phyloP scores from a whole-genome alignment of 2,888 invertebrate genomes.

The Thecophora atra region DNA sequence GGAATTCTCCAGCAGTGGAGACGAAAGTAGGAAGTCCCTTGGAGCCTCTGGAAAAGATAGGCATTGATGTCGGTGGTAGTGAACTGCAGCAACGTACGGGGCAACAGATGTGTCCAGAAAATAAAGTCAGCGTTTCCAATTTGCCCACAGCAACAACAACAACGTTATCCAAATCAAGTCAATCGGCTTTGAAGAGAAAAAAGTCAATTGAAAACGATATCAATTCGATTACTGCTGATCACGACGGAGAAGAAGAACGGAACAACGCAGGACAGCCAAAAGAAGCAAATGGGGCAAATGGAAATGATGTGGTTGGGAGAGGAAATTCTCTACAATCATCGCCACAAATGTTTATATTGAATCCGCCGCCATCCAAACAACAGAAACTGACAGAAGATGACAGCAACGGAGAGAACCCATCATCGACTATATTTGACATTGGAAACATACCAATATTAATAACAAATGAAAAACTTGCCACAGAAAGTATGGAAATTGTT shows the following conservation, averaged over 20 bases:
- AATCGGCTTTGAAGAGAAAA: slow-evolving; percentile 48
- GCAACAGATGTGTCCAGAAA: slow-evolving; percentile 9
- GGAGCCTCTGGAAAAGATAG: slow-evolving; percentile 45
- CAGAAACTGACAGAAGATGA: slow-evolving; percentile 32
- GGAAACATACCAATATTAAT: slow-evolving; percentile 81
- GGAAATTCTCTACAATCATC: slow-evolving; percentile 2
- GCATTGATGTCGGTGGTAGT: slow-evolving; percentile 46
- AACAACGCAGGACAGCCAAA: not conserved
- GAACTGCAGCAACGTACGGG: slow-evolving; percentile 24
- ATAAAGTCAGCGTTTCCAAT: not conserved
- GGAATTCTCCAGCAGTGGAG: not conserved
- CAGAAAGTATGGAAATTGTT: slow-evolving; percentile 73
- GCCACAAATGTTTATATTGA: slow-evolving; percentile 25
- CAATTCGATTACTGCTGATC: slow-evolving; percentile 48
- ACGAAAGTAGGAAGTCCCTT: not conserved
- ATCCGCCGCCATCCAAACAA: not conserved
- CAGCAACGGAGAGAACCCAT: slow-evolving; percentile 61
- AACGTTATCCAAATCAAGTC: slow-evolving; percentile 13
- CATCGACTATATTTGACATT: slow-evolving; percentile 72
- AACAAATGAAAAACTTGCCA: slow-evolving; percentile 71
- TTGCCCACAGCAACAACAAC: slow-evolving; percentile 20
- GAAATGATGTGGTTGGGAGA: not conserved
- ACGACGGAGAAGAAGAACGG: not conserved
- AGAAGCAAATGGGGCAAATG: not conserved
- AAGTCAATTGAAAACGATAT: slow-evolving; percentile 55